Base-by-base conservation (phyloP, 1,140 invertebrate species). In the Drosophila burlai region DNA sequence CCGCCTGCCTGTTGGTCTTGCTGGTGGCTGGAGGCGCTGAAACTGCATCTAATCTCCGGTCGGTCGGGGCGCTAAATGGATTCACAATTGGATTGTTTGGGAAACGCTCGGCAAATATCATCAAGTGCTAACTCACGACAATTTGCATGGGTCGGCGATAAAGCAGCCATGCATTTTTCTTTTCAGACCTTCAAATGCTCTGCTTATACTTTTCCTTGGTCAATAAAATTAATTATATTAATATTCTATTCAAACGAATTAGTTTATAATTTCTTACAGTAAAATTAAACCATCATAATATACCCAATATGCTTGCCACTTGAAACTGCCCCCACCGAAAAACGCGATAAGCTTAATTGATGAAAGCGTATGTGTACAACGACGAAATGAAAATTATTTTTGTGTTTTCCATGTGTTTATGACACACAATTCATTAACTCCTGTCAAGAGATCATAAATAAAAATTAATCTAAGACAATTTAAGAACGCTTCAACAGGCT, bases 381-480 rank as follows among this genome's bases (percentile, higher is more conserved):
- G 4, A 21, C 13, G 15, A 55, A 68, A 38, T 47, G 21, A 24
- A 63, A 52, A 76, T 43, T 50, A 45, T 68, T 40, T 77, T 68
- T 68, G 16, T 49, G 40, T 31, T 64, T 74, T 38, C 34, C 52
- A 34, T 63, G 40, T 58, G 31, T 66, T 47, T 66, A 66, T 68
- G 55, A 18, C 57, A 43, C 57, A 77, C 75, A 68, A 77, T 77
- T 69, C 74, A 77, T 77, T 77, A 77, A 43, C 49, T 68, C 57
- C 42, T 74, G 58, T 29, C 72, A 47, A 59, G 26, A 57, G 65
- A 77, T 77, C 75, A 52, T 59, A 76, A 60, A 77, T 60, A 67
- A 60, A 54, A 77, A 59, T 59, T 77, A 77, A 77, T 76, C 75
- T 76, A 76, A 40, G 75, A 77, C 75, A 77, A 68, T 77, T 77